These are phyloP conservation scores for Megalopta genalis DNA, from an alignment of 1,140 invertebrate species.

Conservation along the genomic window DNA sequence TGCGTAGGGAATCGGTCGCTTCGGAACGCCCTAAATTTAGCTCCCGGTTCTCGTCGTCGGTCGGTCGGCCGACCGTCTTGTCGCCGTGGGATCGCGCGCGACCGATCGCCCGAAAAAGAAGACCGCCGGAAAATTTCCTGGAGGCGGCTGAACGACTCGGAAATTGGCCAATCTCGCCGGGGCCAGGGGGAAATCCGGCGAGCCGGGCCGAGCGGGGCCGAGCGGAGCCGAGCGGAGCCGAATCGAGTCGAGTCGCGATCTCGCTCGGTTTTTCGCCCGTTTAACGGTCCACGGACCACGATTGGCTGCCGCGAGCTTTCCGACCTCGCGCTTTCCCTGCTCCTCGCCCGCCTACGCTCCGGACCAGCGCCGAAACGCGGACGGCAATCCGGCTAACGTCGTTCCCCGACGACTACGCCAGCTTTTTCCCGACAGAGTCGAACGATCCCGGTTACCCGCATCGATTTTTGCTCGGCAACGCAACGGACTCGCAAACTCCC, in stretches of 20 bases:
- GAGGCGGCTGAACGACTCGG: constrained; percentile 13
- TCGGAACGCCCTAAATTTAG: neutral
- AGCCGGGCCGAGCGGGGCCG: neutral
- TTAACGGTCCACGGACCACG: constrained; percentile 39
- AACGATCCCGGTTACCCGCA: neutral
- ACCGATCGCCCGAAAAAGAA: constrained; percentile 4
- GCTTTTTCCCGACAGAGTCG: neutral
- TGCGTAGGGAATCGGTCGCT: neutral
- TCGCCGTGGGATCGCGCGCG: neutral
- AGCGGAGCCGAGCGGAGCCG: neutral
- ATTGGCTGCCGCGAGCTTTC: constrained; percentile 27
- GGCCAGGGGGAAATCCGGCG: constrained; percentile 20
- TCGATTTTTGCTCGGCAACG: too few species aligned
- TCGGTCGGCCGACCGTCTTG: neutral
- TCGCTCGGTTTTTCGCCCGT: constrained; percentile 22
- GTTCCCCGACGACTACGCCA: neutral
- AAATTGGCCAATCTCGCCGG: constrained; percentile 47
- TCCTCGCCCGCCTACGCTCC: neutral
- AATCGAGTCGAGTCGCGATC: too few species aligned
- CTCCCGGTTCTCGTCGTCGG: neutral
- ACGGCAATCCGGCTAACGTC: neutral
- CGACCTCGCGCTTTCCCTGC: neutral
- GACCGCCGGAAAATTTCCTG: constrained; percentile 21
- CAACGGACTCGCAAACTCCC: too few species aligned
- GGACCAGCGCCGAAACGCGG: neutral